Base-by-base conservation (phyloP, 2,797 vertebrate species). In the Rhabdomys pumilio region DNA sequence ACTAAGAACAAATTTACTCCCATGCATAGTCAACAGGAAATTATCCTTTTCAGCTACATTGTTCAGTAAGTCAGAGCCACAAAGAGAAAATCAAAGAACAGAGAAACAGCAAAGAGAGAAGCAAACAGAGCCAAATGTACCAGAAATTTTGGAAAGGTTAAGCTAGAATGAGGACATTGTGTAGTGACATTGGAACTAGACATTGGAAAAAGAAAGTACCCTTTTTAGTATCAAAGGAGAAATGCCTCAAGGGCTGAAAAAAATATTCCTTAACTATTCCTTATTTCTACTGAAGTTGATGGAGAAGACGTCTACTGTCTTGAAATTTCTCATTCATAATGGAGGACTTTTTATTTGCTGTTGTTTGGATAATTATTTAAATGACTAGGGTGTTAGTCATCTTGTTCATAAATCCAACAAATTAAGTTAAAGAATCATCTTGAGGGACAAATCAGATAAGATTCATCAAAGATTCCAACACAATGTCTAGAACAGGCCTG, bases 1-100 rank as follows among this genome's bases (percentile, higher is more conserved):
- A 88, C 31, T 69, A 50, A 93, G 38, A 91, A 63, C 29, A 93
- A 85, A 85, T 10, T 82, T 94, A 88, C 38, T 82, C 26, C 38
- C 9, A 38, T 41, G 31, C 26, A 15, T 82, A 26, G 8, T 84
- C 50, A 77, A 76, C 50, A 85, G 84, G 9, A 24, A 91, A 44
- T 15, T 1, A 73, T 91, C 11, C 6, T 76, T 97, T n/a, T 17
- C 17, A 83, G 17, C 7, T 79, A 73, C 22, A 47, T 31, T 94
- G 29, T 83, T 57, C 2, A 22, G 22, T 3, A 73, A 55, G 6
- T 90, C 26, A 90, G 9, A 38, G 24, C 76, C 72, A 93, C 76
- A 95, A 7, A 84, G 31, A 84, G 8, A 93, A 47, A 80, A 14
- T 73, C 31, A 69, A 94, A 77, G 59, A 65, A 41, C 29, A 11